phyloP scores from a whole-genome alignment of 2,888 invertebrate genomes.

The Caenorhabditis macrosperma region DNA sequence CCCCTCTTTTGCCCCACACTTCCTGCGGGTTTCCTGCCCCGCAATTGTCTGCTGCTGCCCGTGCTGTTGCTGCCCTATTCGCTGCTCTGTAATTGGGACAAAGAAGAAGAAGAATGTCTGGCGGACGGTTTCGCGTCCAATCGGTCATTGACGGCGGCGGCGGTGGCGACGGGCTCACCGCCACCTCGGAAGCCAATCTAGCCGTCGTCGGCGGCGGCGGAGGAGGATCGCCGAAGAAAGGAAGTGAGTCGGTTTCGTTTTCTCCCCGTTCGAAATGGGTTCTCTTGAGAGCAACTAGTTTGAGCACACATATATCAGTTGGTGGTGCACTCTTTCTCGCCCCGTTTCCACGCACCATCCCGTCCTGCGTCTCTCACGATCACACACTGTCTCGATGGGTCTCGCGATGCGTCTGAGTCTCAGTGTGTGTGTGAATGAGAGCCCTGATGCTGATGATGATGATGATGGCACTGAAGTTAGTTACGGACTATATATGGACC shows the following conservation, averaged over 20 bases:
- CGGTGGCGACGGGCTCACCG: conserved; percentile 2
- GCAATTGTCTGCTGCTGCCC: not conserved
- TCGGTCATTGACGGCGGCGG: conserved; percentile 46
- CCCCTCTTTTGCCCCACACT: conserved; percentile 1
- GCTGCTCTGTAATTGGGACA: conserved; percentile 10
- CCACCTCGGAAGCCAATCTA: conserved; percentile 24
- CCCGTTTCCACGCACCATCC: conserved; percentile 16
- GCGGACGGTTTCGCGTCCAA: conserved; percentile 61
- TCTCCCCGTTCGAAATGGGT: too few relatives aligned
- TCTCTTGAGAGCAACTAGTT: not conserved
- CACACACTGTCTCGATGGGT: conserved; percentile 6
- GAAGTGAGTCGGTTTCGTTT: conserved; percentile 31
- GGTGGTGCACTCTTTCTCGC: not conserved
- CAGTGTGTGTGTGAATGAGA: not conserved
- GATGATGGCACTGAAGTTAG: too few relatives aligned
- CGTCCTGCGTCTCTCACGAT: conserved; percentile 30
- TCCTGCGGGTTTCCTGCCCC: conserved; percentile 13
- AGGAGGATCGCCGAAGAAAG: conserved; percentile 4
- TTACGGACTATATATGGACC: too few relatives aligned
- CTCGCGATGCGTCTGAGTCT: not conserved
- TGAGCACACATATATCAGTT: conserved; percentile 23
- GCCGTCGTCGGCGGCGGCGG: not conserved
- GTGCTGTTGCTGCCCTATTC: not conserved
- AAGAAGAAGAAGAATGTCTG: conserved; percentile 15
- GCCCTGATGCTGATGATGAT: too few relatives aligned